Evolutionary conservation across 2,797 vertebrate genomes (phyloP), one percentile per base, ranked within the genome.

Genomic region (Helicolenus hilgendorfi): DNA sequence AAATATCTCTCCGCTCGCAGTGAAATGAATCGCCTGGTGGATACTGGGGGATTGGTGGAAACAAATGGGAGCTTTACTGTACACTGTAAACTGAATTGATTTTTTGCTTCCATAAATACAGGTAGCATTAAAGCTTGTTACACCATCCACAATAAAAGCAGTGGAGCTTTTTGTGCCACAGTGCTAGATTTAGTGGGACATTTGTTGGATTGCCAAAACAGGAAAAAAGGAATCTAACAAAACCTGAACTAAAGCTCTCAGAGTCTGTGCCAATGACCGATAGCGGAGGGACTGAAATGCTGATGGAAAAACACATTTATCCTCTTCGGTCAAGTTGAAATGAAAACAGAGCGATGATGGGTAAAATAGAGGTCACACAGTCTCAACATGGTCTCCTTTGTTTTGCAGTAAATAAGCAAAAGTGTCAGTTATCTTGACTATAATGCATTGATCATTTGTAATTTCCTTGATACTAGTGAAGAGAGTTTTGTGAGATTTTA

Each of bases 31-130:
- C 35, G 49, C 1, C 35, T 3, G 1, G 7, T 63, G 64, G 64
- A 72, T 38, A 41, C 62, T 62, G 72, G 20, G 29, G 68, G 56
- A 72, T 36, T 45, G 62, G 4, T 38, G 27, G 22, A 83, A 77
- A 90, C 65, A 80, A 91, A 84, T 60, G n/a, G 69, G 18, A 81
- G 72, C 72, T 84, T 81, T 69, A 75, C 70, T 71, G 26, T 36
- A 59, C 20, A 15, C 65, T 65, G 29, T 78, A 78, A 86, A 72
- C 65, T 41, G 53, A 85, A 89, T 70, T 31, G 76, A 83, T 65
- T 79, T 87, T 63, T 60, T 41, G 8, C 67, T 26, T 72, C 62
- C 36, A 38, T 72, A 72, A 67, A 84, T 72, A 56, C 53, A 71
- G 59, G 56, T 33, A 27, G n/a, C 58, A 7, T 72, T 76, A 41